Base-by-base conservation (phyloP, 1,140 invertebrate genomes). In the Samia ricini region DNA sequence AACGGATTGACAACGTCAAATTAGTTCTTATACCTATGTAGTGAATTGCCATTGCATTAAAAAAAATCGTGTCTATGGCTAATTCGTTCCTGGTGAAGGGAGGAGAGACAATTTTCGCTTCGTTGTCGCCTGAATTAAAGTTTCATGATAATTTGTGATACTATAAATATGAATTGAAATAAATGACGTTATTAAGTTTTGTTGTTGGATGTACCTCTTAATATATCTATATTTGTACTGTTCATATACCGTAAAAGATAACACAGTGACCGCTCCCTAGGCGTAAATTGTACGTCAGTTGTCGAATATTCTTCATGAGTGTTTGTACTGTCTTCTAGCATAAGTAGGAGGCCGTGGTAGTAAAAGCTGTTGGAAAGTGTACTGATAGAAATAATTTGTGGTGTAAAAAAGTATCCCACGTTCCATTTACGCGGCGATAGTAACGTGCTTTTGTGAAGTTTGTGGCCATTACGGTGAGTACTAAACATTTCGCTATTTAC, bases 281-380 rank as follows among this genome's bases (percentile, higher is more conserved):
- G 79, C 78, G 74, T 83, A 81, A 74, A 83, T 77, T 81, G 79
- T 81, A 86, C 83, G 84, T 88, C 85, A 89, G 79, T 84, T 79
- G 76, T 74, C 71, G 79, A 79, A 75, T 89, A 89, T 89, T 89
- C 87, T 85, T 87, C 85, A 83, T 85, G 79, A 82, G 66, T 79
- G 83, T 88, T 88, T 87, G 85, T 88, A 86, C 83, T 86, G 85
- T 81, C 79, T 88, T 88, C 83, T 85, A 83, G 81, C 82, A 74
- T 77, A 81, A 87, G 79, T 85, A 83, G 83, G 76, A 50, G 79
- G 80, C 81, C 78, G 81, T 83, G 80, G 83, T 89, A 88, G 85
- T 89, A 88, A 89, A 88, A 89, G 87, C 87, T 87, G 78, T 89
- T 89, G 85, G 87, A 89, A 89, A 89, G 87, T 89, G 84, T 75